Conservation (phyloP, 2,888 invertebrate genomes). For the Idaea dimidiata region DNA sequence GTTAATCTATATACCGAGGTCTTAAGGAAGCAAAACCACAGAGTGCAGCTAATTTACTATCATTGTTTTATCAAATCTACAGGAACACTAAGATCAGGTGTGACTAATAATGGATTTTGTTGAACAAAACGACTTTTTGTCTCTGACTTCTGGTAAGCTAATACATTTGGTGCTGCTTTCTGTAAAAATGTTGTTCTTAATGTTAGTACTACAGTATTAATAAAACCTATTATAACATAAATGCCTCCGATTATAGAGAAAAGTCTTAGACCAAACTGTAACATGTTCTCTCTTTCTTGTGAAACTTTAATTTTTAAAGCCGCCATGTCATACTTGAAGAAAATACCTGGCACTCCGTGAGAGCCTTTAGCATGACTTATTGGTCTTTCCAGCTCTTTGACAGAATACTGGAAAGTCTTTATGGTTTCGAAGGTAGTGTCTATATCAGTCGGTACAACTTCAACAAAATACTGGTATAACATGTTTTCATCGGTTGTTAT, state of each 20-base stretch:
- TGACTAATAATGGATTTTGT: conserved; percentile 55
- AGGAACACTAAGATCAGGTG: conserved; percentile 60
- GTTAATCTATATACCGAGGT: too few relatives aligned
- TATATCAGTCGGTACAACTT: conserved; percentile 98
- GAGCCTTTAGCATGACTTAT: conserved; percentile 86
- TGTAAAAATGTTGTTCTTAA: conserved; percentile 46
- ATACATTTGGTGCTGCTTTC: conserved; percentile 32
- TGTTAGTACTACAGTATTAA: conserved; percentile 56
- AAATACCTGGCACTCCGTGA: conserved; percentile 96
- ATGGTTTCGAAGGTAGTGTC: conserved; percentile 86
- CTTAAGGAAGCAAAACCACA: neutral
- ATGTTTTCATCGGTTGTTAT: conserved; percentile 86
- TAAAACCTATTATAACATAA: conserved; percentile 89
- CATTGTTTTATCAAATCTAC: conserved; percentile 62
- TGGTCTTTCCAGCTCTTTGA: conserved; percentile 92
- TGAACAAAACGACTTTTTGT: conserved; percentile 33
- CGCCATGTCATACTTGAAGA: conserved; percentile 96
- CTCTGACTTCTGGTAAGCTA: conserved; percentile 30
- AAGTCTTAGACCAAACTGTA: conserved; percentile 91
- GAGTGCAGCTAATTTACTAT: conserved; percentile 31
- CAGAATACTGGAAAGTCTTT: conserved; percentile 95
- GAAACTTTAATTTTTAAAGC: conserved; percentile 92
- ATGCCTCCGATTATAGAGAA: conserved; percentile 97
- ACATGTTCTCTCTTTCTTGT: conserved; percentile 88
- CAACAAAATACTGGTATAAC: conserved; percentile 95